Evolutionary conservation across 2,797 vertebrate genomes (phyloP).

Genomic region (Allochrocebus solatus): DNA sequence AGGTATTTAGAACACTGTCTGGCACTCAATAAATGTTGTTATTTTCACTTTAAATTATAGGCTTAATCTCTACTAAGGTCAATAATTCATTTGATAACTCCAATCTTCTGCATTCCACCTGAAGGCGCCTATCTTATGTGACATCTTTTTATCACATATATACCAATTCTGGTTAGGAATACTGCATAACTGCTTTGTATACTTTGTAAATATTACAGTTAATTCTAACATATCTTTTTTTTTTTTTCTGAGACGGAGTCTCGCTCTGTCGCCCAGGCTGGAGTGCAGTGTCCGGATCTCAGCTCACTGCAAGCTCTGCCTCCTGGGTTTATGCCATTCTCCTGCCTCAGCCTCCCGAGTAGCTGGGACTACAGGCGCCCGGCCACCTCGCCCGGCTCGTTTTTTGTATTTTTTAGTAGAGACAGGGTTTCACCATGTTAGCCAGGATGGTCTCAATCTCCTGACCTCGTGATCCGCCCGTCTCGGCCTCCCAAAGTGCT

Average conservation of each 20-base stretch:
- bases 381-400: rapidly evolving
- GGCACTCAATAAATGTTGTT: not conserved
- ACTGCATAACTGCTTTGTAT: not conserved
- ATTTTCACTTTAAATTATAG: not conserved
- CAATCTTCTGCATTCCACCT: not conserved
- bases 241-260: no score
- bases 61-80: not conserved
- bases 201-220: not conserved
- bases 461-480: rapidly evolving
- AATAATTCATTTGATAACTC: not conserved
- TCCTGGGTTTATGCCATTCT: no score
- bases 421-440: no score
- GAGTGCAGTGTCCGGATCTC: no score
- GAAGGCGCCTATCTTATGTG: not conserved
- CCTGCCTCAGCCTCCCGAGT: no score
- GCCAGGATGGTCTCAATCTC: no score
- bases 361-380: no score
- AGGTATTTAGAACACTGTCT: not conserved
- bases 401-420: no score
- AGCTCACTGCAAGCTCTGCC: no score
- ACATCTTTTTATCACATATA: not conserved
- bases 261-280: no score
- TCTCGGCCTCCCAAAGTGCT: no score
- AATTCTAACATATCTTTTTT: not conserved
- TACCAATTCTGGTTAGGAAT: not conserved